Evolutionary conservation across 2,888 invertebrate species (phyloP).

Genomic region (Hermaeophaga mercurialis): DNA sequence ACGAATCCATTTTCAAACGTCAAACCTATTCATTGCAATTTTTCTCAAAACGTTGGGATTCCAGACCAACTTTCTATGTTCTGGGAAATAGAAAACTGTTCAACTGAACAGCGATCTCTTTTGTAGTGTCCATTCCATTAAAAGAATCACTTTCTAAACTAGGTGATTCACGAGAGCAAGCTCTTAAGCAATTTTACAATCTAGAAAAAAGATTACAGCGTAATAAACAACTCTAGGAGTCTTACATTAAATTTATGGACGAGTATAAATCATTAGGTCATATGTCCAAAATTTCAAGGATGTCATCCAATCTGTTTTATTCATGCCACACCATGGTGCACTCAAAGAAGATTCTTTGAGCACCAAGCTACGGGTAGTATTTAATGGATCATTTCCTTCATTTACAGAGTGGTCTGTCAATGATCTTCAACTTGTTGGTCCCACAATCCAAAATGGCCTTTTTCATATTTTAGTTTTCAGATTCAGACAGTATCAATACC

Average conservation of each 20-base stretch:
- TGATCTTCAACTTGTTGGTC: too few species aligned
- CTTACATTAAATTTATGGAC: background rate
- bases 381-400: too few species aligned
- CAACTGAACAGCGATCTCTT: background rate
- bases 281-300: background rate
- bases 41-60: background rate
- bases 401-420: too few species aligned
- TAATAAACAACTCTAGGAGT: background rate
- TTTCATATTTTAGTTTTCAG: too few species aligned
- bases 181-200: background rate
- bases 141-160: background rate
- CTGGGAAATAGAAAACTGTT: background rate
- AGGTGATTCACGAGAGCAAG: background rate
- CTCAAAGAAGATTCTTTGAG: too few species aligned
- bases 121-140: background rate
- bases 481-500: too few species aligned
- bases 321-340: background rate
- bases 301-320: background rate
- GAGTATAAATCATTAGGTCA: background rate
- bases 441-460: too few species aligned
- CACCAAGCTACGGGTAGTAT: too few species aligned
- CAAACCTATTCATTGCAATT: background rate
- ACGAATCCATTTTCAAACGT: background rate
- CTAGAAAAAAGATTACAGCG: background rate
- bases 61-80: background rate